Evolutionary conservation across 1,140 invertebrate genomes (phyloP).

Genomic region (Panagrolaimus sp.): DNA sequence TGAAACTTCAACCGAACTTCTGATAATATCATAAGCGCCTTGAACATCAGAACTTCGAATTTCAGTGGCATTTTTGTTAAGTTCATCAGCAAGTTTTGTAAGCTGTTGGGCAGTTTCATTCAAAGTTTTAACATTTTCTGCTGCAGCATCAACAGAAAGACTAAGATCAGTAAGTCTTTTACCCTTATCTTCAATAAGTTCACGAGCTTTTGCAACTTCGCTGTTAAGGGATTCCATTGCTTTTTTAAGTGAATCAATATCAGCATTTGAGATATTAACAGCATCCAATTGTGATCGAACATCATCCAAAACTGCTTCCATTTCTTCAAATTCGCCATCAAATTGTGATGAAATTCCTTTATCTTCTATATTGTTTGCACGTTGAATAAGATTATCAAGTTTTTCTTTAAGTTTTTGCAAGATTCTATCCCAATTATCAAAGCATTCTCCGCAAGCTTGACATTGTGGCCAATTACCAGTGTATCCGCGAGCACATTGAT

Average conservation of each 20-base stretch:
- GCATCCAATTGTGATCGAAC: constrained; percentile 43
- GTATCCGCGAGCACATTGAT: constrained; percentile 86
- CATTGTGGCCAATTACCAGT: constrained; percentile 83
- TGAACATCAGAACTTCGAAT: constrained; percentile 51
- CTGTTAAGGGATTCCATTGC: constrained; percentile 35
- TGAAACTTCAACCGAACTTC: constrained; percentile 43
- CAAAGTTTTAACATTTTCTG: constrained; percentile 35
- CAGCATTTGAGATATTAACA: constrained; percentile 56
- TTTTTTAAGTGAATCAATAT: constrained; percentile 36
- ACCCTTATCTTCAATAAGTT: constrained; percentile 40
- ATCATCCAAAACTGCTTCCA: constrained; percentile 49
- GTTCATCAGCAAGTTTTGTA: constrained; percentile 39
- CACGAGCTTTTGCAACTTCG: constrained; percentile 39
- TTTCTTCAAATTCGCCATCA: constrained; percentile 51
- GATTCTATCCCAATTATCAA: constrained; percentile 93
- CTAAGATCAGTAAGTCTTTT: constrained; percentile 43
- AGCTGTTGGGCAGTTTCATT: constrained; percentile 41
- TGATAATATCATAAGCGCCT: constrained; percentile 57
- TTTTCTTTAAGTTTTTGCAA: constrained; percentile 67
- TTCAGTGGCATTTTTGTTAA: constrained; percentile 45
- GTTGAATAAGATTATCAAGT: constrained; percentile 45
- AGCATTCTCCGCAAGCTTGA: constrained; percentile 92
- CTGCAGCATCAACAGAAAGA: constrained; percentile 47
- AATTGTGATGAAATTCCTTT: constrained; percentile 59
- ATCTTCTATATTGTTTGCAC: constrained; percentile 59